phyloP scores from a whole-genome alignment of 2,797 vertebrate genomes.

The Rhinophrynus dorsalis region DNA sequence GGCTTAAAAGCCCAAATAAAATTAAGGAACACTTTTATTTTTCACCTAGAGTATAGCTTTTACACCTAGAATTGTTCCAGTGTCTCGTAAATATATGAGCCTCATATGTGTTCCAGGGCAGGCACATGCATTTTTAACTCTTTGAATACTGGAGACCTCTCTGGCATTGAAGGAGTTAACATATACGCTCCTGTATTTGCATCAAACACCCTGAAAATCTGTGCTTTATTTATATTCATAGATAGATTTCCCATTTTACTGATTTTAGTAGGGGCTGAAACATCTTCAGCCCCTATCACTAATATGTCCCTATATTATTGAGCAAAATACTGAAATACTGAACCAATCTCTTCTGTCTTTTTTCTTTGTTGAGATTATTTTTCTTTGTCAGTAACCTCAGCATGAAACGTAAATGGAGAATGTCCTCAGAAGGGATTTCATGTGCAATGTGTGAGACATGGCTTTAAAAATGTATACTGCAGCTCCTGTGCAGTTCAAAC shows the following conservation, averaged over 20 bases:
- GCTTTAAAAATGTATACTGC: slow-evolving; percentile 28
- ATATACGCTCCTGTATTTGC: too few relatives aligned
- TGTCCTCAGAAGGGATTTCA: slow-evolving; percentile 22
- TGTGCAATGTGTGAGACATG: slow-evolving; percentile 20
- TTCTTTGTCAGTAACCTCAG: slow-evolving; percentile 1
- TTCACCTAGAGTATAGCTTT: too few relatives aligned
- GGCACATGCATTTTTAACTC: too few relatives aligned
- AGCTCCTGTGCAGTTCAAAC: slow-evolving; percentile 23
- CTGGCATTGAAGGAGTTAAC: too few relatives aligned
- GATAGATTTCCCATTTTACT: slow-evolving; percentile 14
- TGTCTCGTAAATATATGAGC: too few relatives aligned
- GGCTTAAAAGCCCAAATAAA: too few relatives aligned
- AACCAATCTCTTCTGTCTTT: background rate
- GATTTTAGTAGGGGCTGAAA: slow-evolving; percentile 22
- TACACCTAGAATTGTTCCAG: too few relatives aligned
- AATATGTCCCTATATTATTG: too few relatives aligned
- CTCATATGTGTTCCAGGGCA: too few relatives aligned
- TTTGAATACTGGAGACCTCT: too few relatives aligned
- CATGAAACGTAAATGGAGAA: slow-evolving; percentile 30
- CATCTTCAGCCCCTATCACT: background rate
- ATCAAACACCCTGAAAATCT: background rate
- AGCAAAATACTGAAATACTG: slow-evolving; percentile 6
- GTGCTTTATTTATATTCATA: slow-evolving; percentile 6
- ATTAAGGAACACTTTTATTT: too few relatives aligned
- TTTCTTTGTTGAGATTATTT: background rate